Conservation (phyloP, 2,113 vertebrate genomes). For the Micronisus gabar region DNA sequence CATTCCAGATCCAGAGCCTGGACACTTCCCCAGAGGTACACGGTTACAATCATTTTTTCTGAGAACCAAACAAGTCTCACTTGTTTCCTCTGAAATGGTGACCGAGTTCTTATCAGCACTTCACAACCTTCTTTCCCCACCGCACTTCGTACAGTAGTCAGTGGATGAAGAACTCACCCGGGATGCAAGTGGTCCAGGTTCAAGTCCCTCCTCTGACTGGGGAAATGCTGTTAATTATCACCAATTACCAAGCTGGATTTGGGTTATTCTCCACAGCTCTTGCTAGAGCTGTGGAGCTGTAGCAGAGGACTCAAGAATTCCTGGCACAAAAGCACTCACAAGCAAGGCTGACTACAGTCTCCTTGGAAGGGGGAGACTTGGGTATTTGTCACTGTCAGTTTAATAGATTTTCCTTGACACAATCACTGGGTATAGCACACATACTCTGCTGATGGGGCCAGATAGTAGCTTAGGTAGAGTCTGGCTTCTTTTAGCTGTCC, state of each 20-base stretch:
- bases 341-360: neutral
- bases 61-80: neutral
- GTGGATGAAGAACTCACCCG: neutral
- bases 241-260: neutral
- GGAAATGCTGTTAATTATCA: neutral
- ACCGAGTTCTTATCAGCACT: neutral
- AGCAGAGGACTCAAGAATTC: neutral
- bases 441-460: neutral
- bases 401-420: conserved; percentile 37
- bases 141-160: neutral
- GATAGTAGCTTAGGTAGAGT: neutral
- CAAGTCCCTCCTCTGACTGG: neutral
- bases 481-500: neutral
- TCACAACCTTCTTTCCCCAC: neutral
- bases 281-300: neutral
- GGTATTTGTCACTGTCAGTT: neutral
- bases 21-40: neutral
- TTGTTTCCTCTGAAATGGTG: neutral
- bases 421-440: neutral
- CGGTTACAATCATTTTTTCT: neutral
- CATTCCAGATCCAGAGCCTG: neutral
- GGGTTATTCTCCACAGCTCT: neutral
- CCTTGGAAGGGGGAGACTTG: neutral
- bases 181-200: neutral
- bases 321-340: neutral